Evolutionary conservation across 2,797 vertebrate species (phyloP).

Genomic region (Tarsius wallacei): DNA sequence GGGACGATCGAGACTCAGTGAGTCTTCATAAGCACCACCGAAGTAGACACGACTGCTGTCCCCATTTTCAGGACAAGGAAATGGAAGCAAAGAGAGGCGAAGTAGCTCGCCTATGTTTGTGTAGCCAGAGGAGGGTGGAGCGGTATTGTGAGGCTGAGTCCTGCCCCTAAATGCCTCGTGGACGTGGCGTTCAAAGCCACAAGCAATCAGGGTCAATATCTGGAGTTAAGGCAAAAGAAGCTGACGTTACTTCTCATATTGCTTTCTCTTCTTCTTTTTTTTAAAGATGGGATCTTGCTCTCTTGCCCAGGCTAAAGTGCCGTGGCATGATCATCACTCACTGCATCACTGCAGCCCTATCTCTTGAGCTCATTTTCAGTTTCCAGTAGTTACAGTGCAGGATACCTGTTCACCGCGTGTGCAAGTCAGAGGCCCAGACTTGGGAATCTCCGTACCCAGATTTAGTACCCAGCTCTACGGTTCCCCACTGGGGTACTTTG

Average conservation of each 20-base stretch:
- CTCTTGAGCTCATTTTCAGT: background rate
- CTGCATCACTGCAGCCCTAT: too few species aligned
- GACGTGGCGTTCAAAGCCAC: background rate
- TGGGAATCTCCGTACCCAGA: background rate
- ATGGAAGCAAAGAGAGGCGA: background rate
- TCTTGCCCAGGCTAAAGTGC: too few species aligned
- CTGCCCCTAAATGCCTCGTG: accelerated
- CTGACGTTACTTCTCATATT: background rate
- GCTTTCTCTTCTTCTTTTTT: background rate
- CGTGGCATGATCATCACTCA: too few species aligned
- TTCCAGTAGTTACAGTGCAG: background rate
- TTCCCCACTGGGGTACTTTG: background rate
- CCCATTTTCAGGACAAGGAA: background rate
- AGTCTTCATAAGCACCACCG: background rate
- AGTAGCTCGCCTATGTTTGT: background rate
- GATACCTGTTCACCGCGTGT: background rate
- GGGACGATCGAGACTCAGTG: background rate
- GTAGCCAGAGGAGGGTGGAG: background rate
- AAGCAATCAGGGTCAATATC: background rate
- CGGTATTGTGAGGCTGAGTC: background rate
- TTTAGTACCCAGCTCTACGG: too few species aligned
- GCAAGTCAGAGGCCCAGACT: background rate
- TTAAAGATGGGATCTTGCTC: too few species aligned
- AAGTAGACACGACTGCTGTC: background rate
- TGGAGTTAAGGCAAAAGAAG: background rate